Percentiles rank a stretch among this genome's conserved stretches.
phyloP scores from a whole-genome alignment of 2,888 invertebrate genomes.

The Amiota communis region DNA sequence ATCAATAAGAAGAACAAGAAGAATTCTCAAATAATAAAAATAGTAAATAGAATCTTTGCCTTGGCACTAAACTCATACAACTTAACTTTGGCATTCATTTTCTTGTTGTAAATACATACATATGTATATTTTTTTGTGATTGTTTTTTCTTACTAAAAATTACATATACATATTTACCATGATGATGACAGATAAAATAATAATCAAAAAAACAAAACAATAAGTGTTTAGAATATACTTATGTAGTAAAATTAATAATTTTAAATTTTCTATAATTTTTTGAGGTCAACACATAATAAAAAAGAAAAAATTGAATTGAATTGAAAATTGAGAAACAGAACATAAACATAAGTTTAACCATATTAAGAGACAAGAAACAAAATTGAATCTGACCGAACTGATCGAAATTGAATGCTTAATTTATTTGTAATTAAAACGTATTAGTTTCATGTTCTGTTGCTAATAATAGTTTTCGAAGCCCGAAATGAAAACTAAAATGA shows the following conservation, averaged over 20 bases:
- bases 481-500: not conserved
- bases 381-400: too few species aligned
- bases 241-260: too few species aligned
- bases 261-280: not conserved
- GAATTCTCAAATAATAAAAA: too few species aligned
- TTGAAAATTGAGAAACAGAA: constrained; percentile 4
- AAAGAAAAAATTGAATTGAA: not conserved
- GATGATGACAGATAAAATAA: not conserved
- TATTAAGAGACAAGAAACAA: too few species aligned
- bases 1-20: too few species aligned
- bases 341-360: not conserved
- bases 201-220: not conserved
- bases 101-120: constrained; percentile 2
- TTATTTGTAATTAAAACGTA: constrained; percentile 1
- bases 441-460: constrained; percentile 3
- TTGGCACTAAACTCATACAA: constrained; percentile 63
- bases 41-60: constrained; percentile 42
- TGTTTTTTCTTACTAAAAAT: too few species aligned
- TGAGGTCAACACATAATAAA: not conserved
- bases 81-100: constrained; percentile 62
- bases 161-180: too few species aligned
- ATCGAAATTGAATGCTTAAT: constrained; percentile 18
- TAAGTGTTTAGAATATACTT: not conserved
- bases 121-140: too few species aligned
- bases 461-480: not conserved